Conservation (phyloP, 2,797 vertebrate species). For the Myotis planiceps region DNA sequence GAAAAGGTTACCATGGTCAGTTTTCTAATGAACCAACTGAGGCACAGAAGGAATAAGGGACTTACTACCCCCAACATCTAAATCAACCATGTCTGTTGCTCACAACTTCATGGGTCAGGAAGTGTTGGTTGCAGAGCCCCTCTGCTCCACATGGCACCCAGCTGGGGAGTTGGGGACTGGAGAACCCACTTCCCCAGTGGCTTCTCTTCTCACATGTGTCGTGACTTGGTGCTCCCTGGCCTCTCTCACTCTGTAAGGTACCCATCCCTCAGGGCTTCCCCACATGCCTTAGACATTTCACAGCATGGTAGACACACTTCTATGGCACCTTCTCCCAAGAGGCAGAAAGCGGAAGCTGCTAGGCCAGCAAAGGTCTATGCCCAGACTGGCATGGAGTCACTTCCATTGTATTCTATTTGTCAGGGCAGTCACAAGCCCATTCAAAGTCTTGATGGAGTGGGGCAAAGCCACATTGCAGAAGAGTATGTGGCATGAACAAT, state of each 20-base stretch:
- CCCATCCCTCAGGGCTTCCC: not conserved
- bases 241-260: not conserved
- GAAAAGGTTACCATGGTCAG: not conserved
- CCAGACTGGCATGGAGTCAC: not conserved
- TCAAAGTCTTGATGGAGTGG: not conserved
- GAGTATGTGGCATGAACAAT: not conserved
- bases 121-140: not conserved
- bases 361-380: no score
- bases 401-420: no score
- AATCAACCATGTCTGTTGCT: not conserved
- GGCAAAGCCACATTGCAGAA: not conserved
- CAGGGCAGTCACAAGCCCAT: not conserved
- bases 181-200: not conserved
- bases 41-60: not conserved
- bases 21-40: not conserved
- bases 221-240: not conserved
- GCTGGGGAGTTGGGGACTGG: not conserved
- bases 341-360: not conserved
- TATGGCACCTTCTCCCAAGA: not conserved
- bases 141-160: not conserved
- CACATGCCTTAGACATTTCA: not conserved
- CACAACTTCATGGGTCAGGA: not conserved
- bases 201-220: rapidly evolving
- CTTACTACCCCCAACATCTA: not conserved
- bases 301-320: not conserved